phyloP scores from a whole-genome alignment of 2,113 vertebrate genomes.

The Lepus timidus region DNA sequence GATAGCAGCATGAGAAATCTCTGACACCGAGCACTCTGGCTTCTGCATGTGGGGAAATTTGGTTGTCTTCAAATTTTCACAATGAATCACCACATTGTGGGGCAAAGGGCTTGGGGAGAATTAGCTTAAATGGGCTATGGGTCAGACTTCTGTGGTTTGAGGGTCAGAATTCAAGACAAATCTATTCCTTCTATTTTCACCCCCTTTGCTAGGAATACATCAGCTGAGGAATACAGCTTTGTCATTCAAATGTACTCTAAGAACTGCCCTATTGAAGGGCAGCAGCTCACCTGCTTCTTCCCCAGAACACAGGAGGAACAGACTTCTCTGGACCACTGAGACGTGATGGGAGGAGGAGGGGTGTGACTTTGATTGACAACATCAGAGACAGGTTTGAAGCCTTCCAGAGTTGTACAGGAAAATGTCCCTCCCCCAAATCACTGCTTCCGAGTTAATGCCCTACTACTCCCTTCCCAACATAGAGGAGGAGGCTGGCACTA shows the following conservation, averaged over 20 bases:
- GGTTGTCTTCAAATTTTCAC: conserved; percentile 32
- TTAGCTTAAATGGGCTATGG: conserved; percentile 62
- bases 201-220: not conserved
- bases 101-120: conserved; percentile 28
- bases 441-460: not conserved
- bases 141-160: conserved; percentile 26
- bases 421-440: not conserved
- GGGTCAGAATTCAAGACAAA: conserved; percentile 1
- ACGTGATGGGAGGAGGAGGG: not conserved
- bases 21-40: fast-evolving
- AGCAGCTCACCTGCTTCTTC: not conserved
- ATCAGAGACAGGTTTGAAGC: not conserved
- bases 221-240: not conserved
- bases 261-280: not conserved
- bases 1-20: not conserved
- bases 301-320: not conserved
- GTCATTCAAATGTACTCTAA: conserved; percentile 24
- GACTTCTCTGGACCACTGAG: not conserved
- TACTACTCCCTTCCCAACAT: not conserved
- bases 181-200: not conserved
- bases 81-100: conserved; percentile 50
- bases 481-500: not conserved
- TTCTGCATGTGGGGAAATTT: not conserved
- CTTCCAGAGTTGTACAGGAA: not conserved
- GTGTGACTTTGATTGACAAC: not conserved